These are phyloP conservation scores for Chloropsis hardwickii DNA, from an alignment of 2,113 vertebrate genomes.

Conservation along the genomic window DNA sequence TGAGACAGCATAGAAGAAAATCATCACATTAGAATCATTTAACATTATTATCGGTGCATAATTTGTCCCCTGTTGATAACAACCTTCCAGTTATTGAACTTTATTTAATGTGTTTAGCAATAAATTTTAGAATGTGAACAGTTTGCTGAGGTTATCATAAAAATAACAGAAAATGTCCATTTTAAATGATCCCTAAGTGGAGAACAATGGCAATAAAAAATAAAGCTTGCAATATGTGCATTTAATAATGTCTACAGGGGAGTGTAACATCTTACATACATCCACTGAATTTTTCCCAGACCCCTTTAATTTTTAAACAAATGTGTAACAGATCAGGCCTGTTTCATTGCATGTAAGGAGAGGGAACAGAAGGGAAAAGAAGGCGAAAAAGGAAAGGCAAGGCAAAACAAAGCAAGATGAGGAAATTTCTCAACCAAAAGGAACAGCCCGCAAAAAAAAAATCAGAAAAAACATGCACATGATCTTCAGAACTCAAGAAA, in stretches of 20 bases:
- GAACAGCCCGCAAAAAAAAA: neutral
- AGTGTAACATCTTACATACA: neutral
- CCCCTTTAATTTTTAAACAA: neutral
- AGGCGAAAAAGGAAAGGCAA: neutral
- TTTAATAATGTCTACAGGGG: neutral
- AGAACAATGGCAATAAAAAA: neutral
- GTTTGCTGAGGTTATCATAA: constrained; percentile 59
- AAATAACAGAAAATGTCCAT: neutral
- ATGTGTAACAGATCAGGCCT: neutral
- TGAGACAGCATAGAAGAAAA: constrained; percentile 26
- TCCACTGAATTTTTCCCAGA: neutral
- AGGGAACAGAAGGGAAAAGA: neutral
- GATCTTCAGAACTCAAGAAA: neutral
- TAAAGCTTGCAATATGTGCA: neutral
- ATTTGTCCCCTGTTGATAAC: constrained; percentile 55
- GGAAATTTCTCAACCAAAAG: neutral
- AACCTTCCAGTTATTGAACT: constrained; percentile 29
- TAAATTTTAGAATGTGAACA: constrained; percentile 20
- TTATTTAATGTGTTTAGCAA: constrained; percentile 27
- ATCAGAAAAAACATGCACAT: neutral
- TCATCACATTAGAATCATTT: constrained; percentile 23
- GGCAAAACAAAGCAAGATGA: neutral
- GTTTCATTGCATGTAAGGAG: no score
- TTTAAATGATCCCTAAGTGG: constrained; percentile 11
- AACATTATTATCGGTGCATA: neutral